A percentile compares a stretch with the other conserved stretches of the same genome.
These are phyloP conservation scores for Hippocampus guttulatus DNA, from an alignment of 2,113 vertebrate genomes.

Conservation along the genomic window DNA sequence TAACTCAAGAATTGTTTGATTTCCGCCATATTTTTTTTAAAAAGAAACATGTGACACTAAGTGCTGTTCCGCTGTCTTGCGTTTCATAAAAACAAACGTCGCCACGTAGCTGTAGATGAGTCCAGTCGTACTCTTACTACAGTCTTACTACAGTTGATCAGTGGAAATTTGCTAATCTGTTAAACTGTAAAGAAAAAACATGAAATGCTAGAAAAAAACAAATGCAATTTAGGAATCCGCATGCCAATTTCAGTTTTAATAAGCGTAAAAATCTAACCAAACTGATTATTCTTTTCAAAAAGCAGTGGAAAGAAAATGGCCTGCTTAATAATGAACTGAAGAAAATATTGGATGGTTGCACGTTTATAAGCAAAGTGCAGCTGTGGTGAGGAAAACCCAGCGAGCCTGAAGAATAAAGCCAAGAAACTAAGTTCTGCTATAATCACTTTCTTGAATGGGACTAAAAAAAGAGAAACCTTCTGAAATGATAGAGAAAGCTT, in stretches of 20 bases:
- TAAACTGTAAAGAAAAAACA: too few relatives aligned
- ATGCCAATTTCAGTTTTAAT: too few relatives aligned
- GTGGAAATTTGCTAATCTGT: too few relatives aligned
- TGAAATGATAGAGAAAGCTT: conserved; percentile 73
- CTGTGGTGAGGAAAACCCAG: conserved; percentile 39
- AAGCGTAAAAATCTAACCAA: too few relatives aligned
- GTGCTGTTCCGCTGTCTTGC: neutral
- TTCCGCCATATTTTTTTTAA: neutral
- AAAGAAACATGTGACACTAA: conserved; percentile 1
- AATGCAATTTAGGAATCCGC: too few relatives aligned
- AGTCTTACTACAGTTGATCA: too few relatives aligned
- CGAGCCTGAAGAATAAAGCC: conserved; percentile 36
- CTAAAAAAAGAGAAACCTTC: conserved; percentile 64
- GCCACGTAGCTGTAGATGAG: too few relatives aligned
- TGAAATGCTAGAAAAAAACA: too few relatives aligned
- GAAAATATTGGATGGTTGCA: conserved; percentile 15
- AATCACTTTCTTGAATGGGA: conserved; percentile 62
- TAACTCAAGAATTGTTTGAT: neutral
- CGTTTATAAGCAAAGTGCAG: conserved; percentile 40
- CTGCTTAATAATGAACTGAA: conserved; percentile 22
- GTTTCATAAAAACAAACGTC: neutral
- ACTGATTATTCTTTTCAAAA: too few relatives aligned
- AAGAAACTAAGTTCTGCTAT: conserved; percentile 47
- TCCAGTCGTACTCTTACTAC: too few relatives aligned
- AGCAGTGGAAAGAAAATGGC: neutral